Percentiles rank a stretch among this genome's conserved stretches.
Evolutionary conservation across 2,797 vertebrate genomes (phyloP).

Genomic region (Pogonophryne albipinna): DNA sequence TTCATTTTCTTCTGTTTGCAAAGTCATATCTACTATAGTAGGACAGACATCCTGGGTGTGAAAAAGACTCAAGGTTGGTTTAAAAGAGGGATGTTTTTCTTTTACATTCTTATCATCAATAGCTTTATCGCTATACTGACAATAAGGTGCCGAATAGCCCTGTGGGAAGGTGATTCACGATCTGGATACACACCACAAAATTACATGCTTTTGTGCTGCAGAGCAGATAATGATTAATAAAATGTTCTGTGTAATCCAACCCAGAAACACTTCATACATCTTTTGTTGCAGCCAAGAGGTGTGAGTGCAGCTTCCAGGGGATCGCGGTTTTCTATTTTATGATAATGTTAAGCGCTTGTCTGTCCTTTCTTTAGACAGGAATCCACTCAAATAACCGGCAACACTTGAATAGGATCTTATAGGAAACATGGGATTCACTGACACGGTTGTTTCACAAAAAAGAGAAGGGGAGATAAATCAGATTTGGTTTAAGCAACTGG

Average conservation of each 20-base stretch:
- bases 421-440: background rate
- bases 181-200: conserved; percentile 58
- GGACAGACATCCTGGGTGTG: conserved; percentile 17
- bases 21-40: conserved; percentile 22
- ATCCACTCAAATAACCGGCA: conserved; percentile 35
- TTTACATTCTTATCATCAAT: conserved; percentile 64
- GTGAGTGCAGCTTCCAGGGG: conserved; percentile 26
- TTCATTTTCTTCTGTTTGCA: conserved; percentile 26
- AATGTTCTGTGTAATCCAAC: conserved; percentile 53
- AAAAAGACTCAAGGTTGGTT: conserved; percentile 59
- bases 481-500: conserved; percentile 4
- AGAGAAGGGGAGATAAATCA: background rate
- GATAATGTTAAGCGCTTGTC: conserved; percentile 32
- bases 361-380: conserved; percentile 25
- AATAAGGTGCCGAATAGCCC: conserved; percentile 60
- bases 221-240: conserved; percentile 61
- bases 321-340: conserved; percentile 35
- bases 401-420: conserved; percentile 18
- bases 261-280: conserved; percentile 52
- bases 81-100: conserved; percentile 53
- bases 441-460: conserved; percentile 5
- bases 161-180: conserved; percentile 63
- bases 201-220: conserved; percentile 58
- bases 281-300: conserved; percentile 38
- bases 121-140: conserved; percentile 60